Base-by-base conservation (phyloP, 2,797 vertebrate genomes). In the Epinephelus awoara region DNA sequence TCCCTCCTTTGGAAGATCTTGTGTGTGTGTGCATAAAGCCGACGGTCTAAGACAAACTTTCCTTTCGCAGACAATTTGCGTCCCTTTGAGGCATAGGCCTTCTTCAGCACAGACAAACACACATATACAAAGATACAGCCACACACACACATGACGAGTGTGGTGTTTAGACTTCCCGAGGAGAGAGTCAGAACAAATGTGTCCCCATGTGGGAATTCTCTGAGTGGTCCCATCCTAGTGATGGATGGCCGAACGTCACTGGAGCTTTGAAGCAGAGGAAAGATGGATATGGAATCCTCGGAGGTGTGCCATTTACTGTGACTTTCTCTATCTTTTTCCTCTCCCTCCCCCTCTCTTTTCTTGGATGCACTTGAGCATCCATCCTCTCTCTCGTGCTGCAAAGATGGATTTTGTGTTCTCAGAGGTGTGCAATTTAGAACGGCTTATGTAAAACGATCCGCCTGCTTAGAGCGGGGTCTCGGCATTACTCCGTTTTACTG, bases 251-350 rank as follows among this genome's bases (percentile, higher is more conserved):
- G 72, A 64, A 82, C 55, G 51, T 82, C 76, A 71, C 52, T 13
- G 34, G 42, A n/a, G 72, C 92, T 93, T 92, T 90, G 84, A 93
- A 91, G 76, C 66, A 13, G 57, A 76, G 49, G 72, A 86, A 87
- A 89, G 80, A 92, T 77, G 14, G 40, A 91, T 90, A 74, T 23
- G 17, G n/a, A 69, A 44, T 82, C 64, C 67, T 77, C 76, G 49
- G 59, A 77, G 55, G 65, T 83, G 72, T 77, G 64, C 56, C 76
- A 58, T 77, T 87, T 73, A 70, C 42, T 69, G 27, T 55, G 27
- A 68, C 67, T 73, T 51, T 84, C 52, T 69, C 56, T 71, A 21
- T 73, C 14, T 65, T 34, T 56, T 57, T 15, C n/a, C 50, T 72
- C 40, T 52, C 18, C 38, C 14, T 21, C 34, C 7, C 29, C 29